Evolutionary conservation across 1,140 invertebrate species (phyloP), one percentile per base, ranked within the genome.

Genomic region (Brachionus asplanchnoidis): DNA sequence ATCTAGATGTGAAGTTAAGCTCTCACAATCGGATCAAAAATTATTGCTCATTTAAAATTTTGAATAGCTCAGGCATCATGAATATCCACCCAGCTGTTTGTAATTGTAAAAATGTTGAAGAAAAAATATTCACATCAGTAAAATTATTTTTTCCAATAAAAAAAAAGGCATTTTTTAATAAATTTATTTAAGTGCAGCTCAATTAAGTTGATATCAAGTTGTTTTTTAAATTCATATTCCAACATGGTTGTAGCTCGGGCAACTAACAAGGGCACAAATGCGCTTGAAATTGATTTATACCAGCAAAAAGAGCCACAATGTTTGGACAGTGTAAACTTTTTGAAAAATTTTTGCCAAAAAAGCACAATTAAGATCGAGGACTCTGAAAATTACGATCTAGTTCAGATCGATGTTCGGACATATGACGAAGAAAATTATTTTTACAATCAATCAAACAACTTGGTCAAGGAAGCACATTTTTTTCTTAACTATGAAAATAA

Each of bases 381-480:
- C 26, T 26, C 0, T 26, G 73, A 77, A 46, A 77, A 77, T 53
- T 77, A 50, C 26, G 20, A 77, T 26, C 17, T 77, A 3, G 26
- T 50, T 11, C 42, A 77, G 26, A 77, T 77, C 14, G 73, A 77
- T 36, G 40, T 28, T 12, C 17, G 44, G 12, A 50, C 26, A 50
- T 82, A 36, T 65, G 79, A 82, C 36, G 79, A 82, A 36, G 32
- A 60, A 60, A 36, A 2, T 32, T 68, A 68, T 65, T 82, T 82
- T 12, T 12, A 9, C 23, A 50, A 28, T 77, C 2, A 77, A 28
- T 26, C 50, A 42, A 65, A 14, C 17, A 42, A 82, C 36, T 7
- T 5, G 11, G 42, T 46, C 4, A 28, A n/a, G 8, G 79, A 82
- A 2, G 79, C 79, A 32, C 36, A 65, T 42, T 65, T 82, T 36